phyloP scores from a whole-genome alignment of 2,888 invertebrate genomes.

The Synergus laeviventris region DNA sequence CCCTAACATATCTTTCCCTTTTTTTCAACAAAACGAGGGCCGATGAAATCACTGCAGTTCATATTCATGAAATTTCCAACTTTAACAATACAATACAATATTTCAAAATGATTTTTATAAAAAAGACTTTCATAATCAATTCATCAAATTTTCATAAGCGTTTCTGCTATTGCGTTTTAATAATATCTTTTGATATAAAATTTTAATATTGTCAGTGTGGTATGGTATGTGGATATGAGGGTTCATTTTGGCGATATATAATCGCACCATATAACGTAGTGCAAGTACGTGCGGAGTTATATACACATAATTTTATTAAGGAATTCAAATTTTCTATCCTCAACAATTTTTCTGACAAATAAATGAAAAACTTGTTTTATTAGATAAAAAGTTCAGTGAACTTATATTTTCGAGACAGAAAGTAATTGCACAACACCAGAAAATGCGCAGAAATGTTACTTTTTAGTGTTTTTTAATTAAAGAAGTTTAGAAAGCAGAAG shows the following conservation, averaged over 20 bases:
- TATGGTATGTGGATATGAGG: slow-evolving; percentile 62
- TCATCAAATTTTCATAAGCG: no score
- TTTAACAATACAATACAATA: neutral
- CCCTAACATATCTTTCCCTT: neutral
- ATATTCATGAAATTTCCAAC: neutral
- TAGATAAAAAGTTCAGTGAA: neutral
- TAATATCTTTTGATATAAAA: slow-evolving; percentile 57
- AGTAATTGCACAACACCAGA: slow-evolving; percentile 40
- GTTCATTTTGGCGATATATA: slow-evolving; percentile 50
- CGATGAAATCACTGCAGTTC: neutral
- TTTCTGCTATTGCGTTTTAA: neutral
- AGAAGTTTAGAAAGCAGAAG: neutral
- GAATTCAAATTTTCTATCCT: slow-evolving; percentile 48
- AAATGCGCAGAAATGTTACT: neutral
- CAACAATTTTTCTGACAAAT: no score
- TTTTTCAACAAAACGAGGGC: neutral
- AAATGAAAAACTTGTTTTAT: no score
- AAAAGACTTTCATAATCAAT: no score
- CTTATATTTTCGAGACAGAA: neutral
- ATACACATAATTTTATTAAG: slow-evolving; percentile 55
- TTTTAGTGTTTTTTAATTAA: neutral
- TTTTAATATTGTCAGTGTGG: slow-evolving; percentile 59
- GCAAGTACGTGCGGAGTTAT: slow-evolving; percentile 50
- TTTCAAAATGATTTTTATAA: slow-evolving; percentile 7
- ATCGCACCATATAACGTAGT: slow-evolving; percentile 61